These are phyloP conservation scores for Tortrix viridana DNA, from an alignment of 2,888 invertebrate genomes.

Conservation along the genomic window DNA sequence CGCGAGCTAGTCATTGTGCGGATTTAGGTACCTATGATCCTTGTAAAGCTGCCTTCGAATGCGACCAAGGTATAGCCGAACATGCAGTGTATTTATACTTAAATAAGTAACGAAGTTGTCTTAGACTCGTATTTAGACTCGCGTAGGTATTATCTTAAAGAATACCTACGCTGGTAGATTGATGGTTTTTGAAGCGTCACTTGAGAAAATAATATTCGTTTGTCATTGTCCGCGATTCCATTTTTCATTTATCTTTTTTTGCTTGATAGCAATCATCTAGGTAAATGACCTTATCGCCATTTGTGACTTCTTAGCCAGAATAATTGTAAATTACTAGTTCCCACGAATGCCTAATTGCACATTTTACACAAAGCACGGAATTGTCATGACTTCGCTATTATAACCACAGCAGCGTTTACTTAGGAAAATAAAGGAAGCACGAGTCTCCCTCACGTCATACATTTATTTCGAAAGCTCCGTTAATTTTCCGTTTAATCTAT, in stretches of 20 bases:
- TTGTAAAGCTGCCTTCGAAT: no score
- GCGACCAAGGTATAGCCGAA: no score
- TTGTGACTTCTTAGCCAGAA: conserved; percentile 13
- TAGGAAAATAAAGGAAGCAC: conserved; percentile 55
- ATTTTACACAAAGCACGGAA: conserved; percentile 36
- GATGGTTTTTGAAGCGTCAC: neutral
- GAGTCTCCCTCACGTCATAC: conserved; percentile 58
- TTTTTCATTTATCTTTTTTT: neutral
- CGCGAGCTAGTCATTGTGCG: no score
- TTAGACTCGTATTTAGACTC: no score
- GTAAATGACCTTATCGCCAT: conserved; percentile 17
- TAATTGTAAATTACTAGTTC: conserved; percentile 32
- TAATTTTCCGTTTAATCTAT: conserved; percentile 35
- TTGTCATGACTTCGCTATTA: conserved; percentile 48
- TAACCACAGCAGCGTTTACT: conserved; percentile 47
- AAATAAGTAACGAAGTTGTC: no score
- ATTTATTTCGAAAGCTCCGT: conserved; percentile 57
- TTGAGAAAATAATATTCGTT: neutral
- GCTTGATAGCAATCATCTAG: neutral
- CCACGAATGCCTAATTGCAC: conserved; percentile 36
- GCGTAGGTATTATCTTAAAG: no score
- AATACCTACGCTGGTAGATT: neutral
- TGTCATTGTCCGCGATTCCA: neutral
- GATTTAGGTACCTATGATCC: no score
- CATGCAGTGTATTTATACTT: no score